Conservation (phyloP, 2,888 invertebrate species). For the Leptogaster cylindrica region DNA sequence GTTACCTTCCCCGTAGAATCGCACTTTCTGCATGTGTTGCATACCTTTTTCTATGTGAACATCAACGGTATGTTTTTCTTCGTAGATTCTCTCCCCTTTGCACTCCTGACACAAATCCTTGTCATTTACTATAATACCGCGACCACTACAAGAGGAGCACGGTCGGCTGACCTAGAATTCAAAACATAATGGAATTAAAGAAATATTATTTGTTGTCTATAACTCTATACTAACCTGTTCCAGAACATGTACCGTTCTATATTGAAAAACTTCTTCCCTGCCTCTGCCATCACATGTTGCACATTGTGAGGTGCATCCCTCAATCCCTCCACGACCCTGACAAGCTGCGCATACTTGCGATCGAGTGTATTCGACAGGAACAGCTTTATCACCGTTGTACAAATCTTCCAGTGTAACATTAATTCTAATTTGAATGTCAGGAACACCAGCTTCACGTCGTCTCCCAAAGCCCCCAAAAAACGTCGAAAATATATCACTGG, state of each 20-base stretch:
- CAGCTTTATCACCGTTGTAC: slow-evolving; percentile 84
- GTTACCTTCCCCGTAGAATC: slow-evolving; percentile 88
- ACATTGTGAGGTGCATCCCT: slow-evolving; percentile 72
- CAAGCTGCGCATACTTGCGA: slow-evolving; percentile 55
- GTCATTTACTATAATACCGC: slow-evolving; percentile 78
- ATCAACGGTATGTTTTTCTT: slow-evolving; percentile 83
- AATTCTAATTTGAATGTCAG: slow-evolving; percentile 82
- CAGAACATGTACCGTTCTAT: slow-evolving; percentile 61
- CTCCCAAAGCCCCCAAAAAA: slow-evolving; percentile 71
- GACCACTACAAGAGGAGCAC: slow-evolving; percentile 71
- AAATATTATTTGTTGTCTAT: too few relatives aligned
- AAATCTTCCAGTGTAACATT: slow-evolving; percentile 89
- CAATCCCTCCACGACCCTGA: slow-evolving; percentile 68
- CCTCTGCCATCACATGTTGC: slow-evolving; percentile 80
- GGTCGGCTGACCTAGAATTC: slow-evolving; percentile 53
- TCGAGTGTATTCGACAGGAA: slow-evolving; percentile 55
- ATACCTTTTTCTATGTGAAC: slow-evolving; percentile 90
- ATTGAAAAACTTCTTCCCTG: slow-evolving; percentile 74
- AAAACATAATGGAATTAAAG: not conserved
- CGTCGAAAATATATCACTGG: slow-evolving; percentile 73
- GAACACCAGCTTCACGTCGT: slow-evolving; percentile 68
- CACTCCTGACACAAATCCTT: slow-evolving; percentile 84
- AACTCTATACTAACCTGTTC: slow-evolving; percentile 31
- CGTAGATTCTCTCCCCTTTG: slow-evolving; percentile 81
- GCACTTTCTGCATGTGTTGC: slow-evolving; percentile 84